Conservation (phyloP, 2,888 invertebrate species). For the Neuroscelio doddi region DNA sequence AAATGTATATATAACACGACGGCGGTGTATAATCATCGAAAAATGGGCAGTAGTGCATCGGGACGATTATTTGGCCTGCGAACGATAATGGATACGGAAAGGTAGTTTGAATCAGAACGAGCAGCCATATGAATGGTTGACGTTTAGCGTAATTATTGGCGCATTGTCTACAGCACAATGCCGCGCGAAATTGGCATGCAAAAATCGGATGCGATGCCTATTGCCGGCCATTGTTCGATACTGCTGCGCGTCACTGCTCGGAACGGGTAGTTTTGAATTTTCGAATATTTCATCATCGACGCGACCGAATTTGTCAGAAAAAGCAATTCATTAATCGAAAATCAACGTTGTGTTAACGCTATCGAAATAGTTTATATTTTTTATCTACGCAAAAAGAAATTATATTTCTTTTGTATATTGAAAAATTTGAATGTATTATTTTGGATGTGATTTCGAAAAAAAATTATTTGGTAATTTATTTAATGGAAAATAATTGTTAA, state of each 20-base stretch:
- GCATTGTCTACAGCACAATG: conserved; percentile 71
- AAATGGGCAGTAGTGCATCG: conserved; percentile 54
- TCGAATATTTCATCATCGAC: conserved; percentile 56
- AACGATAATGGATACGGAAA: conserved; percentile 69
- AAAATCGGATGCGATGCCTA: conserved; percentile 70
- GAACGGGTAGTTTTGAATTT: conserved; percentile 50
- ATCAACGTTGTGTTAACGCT: too few species aligned
- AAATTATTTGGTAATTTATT: too few species aligned
- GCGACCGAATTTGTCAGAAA: conserved; percentile 29
- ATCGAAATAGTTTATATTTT: too few species aligned
- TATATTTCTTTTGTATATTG: too few species aligned
- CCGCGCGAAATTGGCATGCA: conserved; percentile 70
- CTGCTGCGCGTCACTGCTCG: conserved; percentile 35
- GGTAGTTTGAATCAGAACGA: conserved; percentile 68
- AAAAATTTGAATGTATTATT: too few species aligned
- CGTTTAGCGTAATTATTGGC: conserved; percentile 71
- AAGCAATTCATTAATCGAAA: conserved; percentile 42
- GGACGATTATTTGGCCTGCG: conserved; percentile 63
- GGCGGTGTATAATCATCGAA: conserved; percentile 48
- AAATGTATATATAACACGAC: too few species aligned
- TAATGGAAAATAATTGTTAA: too few species aligned
- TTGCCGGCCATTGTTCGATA: conserved; percentile 67
- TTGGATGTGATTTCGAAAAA: too few species aligned
- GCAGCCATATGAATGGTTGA: conserved; percentile 68
- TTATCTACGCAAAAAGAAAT: too few species aligned